A percentile compares a stretch with the other conserved stretches of the same genome.
Evolutionary conservation across 1,140 invertebrate genomes (phyloP).

Genomic region (Drosophila kanapiae): DNA sequence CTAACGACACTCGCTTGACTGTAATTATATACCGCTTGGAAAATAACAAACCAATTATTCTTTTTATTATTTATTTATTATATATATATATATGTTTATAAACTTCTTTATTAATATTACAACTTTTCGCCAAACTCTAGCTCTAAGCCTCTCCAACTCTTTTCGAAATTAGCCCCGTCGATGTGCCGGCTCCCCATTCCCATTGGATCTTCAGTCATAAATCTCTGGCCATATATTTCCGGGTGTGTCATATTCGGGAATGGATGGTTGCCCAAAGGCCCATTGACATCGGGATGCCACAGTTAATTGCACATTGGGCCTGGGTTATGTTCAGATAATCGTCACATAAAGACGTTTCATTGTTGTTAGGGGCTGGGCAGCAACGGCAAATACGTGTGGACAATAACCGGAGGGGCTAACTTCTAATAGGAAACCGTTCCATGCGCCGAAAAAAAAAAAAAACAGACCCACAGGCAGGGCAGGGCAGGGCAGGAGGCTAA

Average conservation of each 20-base stretch:
- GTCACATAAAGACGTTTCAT: slow-evolving; percentile 80
- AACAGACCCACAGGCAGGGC: neutral
- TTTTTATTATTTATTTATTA: neutral
- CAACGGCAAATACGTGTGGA: slow-evolving; percentile 30
- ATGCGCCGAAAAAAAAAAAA: neutral
- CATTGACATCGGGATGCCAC: slow-evolving; percentile 30
- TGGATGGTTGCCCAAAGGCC: slow-evolving; percentile 13
- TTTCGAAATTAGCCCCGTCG: neutral
- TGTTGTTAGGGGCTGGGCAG: slow-evolving; percentile 37
- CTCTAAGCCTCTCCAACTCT: neutral
- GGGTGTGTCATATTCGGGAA: slow-evolving; percentile 39
- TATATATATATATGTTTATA: neutral
- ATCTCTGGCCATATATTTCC: slow-evolving; percentile 39
- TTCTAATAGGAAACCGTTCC: slow-evolving; percentile 16
- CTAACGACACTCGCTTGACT: neutral
- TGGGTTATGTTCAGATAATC: slow-evolving; percentile 76
- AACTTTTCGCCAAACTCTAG: neutral
- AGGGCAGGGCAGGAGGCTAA: slow-evolving; percentile 19
- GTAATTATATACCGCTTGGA: fast-evolving
- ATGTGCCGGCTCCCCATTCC: neutral
- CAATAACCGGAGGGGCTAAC: slow-evolving; percentile 30
- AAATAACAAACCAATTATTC: neutral
- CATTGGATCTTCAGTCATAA: slow-evolving; percentile 14
- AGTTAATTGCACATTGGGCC: slow-evolving; percentile 74
- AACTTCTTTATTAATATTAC: neutral